These are phyloP conservation scores for Oncorhynchus keta DNA, from an alignment of 2,113 vertebrate species.

Conservation along the genomic window DNA sequence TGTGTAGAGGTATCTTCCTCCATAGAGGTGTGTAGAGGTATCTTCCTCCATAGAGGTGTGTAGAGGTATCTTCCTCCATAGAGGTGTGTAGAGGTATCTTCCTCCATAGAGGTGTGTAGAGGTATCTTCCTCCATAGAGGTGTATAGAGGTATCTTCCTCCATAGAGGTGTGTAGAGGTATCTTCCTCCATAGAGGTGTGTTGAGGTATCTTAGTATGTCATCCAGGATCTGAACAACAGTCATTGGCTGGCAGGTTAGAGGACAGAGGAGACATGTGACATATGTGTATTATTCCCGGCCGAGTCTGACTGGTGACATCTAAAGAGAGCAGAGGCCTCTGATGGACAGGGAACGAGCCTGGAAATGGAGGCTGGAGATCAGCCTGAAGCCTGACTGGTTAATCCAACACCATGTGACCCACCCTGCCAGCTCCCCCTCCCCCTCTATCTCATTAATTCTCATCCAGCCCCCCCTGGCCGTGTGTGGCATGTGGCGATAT, in stretches of 20 bases:
- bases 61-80: too few relatives aligned
- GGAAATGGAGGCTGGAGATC: conserved; percentile 13
- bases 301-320: conserved; percentile 7
- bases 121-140: too few relatives aligned
- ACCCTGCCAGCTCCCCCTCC: background rate
- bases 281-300: background rate
- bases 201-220: too few relatives aligned
- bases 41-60: too few relatives aligned
- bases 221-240: background rate
- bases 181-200: too few relatives aligned
- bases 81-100: too few relatives aligned
- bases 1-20: too few relatives aligned
- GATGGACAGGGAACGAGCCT: background rate
- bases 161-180: too few relatives aligned
- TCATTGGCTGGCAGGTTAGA: conserved; percentile 7
- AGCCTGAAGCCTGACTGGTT: conserved; percentile 15
- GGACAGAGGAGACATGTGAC: background rate
- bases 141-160: too few relatives aligned
- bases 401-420: conserved; percentile 15
- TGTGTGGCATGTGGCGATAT: conserved; percentile 49
- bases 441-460: conserved; percentile 29
- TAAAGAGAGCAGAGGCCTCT: background rate
- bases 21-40: too few relatives aligned
- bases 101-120: too few relatives aligned
- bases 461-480: conserved; percentile 7